These are phyloP conservation scores for Siniperca chuatsi DNA, from an alignment of 2,113 vertebrate species.

Conservation along the genomic window DNA sequence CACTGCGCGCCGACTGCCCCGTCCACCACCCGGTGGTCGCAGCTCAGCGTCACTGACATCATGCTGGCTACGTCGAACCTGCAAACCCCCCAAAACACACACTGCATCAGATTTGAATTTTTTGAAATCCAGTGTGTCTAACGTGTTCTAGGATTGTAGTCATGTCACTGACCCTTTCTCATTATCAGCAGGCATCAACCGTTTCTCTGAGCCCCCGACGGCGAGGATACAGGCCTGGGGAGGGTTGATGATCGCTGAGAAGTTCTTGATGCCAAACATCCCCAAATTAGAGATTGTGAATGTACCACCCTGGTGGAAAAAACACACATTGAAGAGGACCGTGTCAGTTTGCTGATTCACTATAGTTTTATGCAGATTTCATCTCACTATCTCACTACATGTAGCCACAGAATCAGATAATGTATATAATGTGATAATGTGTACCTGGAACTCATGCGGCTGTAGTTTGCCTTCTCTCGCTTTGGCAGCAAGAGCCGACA, in stretches of 20 bases:
- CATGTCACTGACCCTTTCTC: conserved; percentile 90
- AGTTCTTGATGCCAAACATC: conserved; percentile 99
- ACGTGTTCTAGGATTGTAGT: no score
- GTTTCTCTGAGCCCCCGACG: conserved; percentile 92
- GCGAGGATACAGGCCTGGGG: conserved; percentile 98
- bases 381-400: no score
- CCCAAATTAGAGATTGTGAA: conserved; percentile 99
- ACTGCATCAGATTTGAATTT: neutral
- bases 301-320: conserved; percentile 90
- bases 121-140: rapidly evolving
- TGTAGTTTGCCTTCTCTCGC: conserved; percentile 96
- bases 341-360: neutral
- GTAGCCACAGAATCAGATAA: neutral
- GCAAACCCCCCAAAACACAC: neutral
- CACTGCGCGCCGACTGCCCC: conserved; percentile 96
- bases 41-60: conserved; percentile 98
- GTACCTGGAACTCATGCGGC: conserved; percentile 97
- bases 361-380: neutral
- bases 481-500: conserved; percentile 88
- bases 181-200: conserved; percentile 93
- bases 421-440: no score
- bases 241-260: conserved; percentile 98
- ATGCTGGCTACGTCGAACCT: conserved; percentile 94
- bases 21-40: conserved; percentile 95
- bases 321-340: neutral